A percentile compares a stretch with the other conserved stretches of the same genome.
These are phyloP conservation scores for Stigmatopora argus DNA, from an alignment of 2,113 vertebrate species.

Conservation along the genomic window DNA sequence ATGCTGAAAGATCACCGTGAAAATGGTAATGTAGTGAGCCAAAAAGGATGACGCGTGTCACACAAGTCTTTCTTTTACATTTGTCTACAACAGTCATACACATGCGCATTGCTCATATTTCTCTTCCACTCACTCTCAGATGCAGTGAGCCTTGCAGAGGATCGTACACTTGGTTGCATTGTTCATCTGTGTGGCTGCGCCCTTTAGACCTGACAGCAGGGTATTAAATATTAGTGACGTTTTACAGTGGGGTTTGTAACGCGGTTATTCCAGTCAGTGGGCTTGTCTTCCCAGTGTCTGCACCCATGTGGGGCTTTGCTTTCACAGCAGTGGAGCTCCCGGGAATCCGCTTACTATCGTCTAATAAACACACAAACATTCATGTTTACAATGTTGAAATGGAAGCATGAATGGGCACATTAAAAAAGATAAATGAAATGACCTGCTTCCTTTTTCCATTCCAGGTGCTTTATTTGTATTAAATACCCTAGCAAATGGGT, in stretches of 20 bases:
- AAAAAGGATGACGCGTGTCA: constrained; percentile 15
- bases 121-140: constrained; percentile 21
- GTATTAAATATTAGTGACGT: constrained; percentile 60
- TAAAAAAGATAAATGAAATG: background rate
- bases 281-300: constrained; percentile 28
- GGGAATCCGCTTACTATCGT: constrained; percentile 7
- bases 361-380: constrained; percentile 1
- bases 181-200: constrained; percentile 36
- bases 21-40: constrained; percentile 16
- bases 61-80: constrained; percentile 10
- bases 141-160: constrained; percentile 26
- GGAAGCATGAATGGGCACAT: constrained; percentile 9
- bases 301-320: constrained; percentile 33
- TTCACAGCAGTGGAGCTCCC: constrained; percentile 30
- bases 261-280: constrained; percentile 58
- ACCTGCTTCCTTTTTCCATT: background rate
- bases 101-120: constrained; percentile 18
- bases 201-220: constrained; percentile 57
- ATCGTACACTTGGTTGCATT: constrained; percentile 45
- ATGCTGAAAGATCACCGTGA: constrained; percentile 13
- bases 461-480: background rate
- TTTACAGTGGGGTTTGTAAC: constrained; percentile 57
- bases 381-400: constrained; percentile 3
- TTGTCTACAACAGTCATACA: constrained; percentile 18
- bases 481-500: no score